phyloP scores from a whole-genome alignment of 2,888 invertebrate species.

The Syrphus vitripennis region DNA sequence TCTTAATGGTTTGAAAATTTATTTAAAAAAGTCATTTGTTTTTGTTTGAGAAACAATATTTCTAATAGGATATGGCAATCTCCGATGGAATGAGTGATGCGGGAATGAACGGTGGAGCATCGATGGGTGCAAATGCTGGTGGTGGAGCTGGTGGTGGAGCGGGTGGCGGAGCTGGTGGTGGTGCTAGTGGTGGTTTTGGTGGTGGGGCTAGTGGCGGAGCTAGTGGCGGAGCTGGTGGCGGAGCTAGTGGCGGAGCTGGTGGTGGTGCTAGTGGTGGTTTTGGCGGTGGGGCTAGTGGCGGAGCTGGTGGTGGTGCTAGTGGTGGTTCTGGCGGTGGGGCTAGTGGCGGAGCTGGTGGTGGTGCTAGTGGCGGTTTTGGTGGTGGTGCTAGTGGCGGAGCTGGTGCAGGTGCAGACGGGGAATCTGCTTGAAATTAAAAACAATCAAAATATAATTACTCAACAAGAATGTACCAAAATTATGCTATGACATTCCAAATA shows the following conservation, averaged over 20 bases:
- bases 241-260: too few relatives aligned
- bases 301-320: not conserved
- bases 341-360: not conserved
- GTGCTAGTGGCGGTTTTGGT: not conserved
- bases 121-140: not conserved
- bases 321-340: not conserved
- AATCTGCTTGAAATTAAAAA: not conserved
- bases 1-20: conserved; percentile 31
- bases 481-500: not conserved
- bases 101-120: not conserved
- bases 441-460: not conserved
- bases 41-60: not conserved
- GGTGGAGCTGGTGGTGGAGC: not conserved
- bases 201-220: too few relatives aligned
- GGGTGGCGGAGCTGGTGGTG: not conserved
- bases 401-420: not conserved
- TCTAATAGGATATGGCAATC: not conserved
- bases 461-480: not conserved
- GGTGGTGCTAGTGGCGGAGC: not conserved
- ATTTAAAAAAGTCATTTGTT: not conserved
- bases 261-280: not conserved
- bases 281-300: not conserved
- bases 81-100: not conserved
- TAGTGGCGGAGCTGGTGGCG: too few relatives aligned
- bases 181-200: not conserved